Conservation (phyloP, 2,797 vertebrate genomes). For the Etheostoma perlongum region DNA sequence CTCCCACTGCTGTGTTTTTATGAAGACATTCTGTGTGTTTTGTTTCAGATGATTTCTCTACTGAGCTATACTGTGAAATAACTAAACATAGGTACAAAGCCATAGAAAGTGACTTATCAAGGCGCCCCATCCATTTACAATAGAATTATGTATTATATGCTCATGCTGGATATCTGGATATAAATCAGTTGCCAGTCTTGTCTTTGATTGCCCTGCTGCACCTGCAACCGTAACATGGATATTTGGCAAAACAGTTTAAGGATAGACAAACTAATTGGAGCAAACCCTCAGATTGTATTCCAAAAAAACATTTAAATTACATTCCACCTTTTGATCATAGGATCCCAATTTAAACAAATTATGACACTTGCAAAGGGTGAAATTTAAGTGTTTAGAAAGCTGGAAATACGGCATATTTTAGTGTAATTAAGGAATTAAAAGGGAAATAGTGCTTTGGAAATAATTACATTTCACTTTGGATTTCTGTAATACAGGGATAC, state of each 20-base stretch:
- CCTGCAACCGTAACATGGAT: neutral
- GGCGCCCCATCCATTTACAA: constrained; percentile 17
- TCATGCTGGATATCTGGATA: constrained; percentile 9
- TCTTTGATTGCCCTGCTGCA: neutral
- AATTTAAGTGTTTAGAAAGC: constrained; percentile 26
- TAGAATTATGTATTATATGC: constrained; percentile 20
- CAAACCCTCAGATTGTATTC: constrained; percentile 9
- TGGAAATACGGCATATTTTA: constrained; percentile 3
- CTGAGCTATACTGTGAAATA: constrained; percentile 48
- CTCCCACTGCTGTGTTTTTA: constrained; percentile 14
- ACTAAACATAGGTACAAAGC: constrained; percentile 34
- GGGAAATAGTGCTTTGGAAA: constrained; percentile 18
- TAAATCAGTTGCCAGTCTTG: constrained; percentile 12
- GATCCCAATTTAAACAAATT: constrained; percentile 16
- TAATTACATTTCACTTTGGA: constrained; percentile 42
- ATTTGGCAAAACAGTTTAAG: neutral
- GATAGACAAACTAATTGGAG: constrained; percentile 4
- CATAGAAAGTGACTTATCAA: constrained; percentile 6
- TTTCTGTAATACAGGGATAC: constrained; percentile 3
- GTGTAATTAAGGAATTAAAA: constrained; percentile 35
- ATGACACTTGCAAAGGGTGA: neutral
- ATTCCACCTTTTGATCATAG: constrained; percentile 8
- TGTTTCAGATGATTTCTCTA: constrained; percentile 43
- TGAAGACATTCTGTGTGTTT: constrained; percentile 42
- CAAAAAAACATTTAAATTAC: constrained; percentile 20